phyloP scores from a whole-genome alignment of 1,140 invertebrate species.

The Myzus persicae region DNA sequence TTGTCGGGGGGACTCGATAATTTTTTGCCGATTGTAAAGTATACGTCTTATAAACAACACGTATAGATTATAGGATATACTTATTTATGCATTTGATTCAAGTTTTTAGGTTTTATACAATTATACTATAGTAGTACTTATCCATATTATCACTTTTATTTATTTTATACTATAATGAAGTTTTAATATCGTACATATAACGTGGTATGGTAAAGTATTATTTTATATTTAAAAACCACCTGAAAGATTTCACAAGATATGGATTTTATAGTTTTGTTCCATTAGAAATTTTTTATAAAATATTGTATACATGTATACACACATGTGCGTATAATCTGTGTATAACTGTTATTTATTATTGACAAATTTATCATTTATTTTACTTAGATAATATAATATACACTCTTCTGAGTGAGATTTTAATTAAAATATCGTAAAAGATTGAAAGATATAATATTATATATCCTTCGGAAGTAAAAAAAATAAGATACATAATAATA shows the following conservation, averaged over 20 bases:
- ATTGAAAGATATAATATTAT: background rate
- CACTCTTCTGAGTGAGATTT: background rate
- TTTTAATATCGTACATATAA: conserved; percentile 9
- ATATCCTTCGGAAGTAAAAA: background rate
- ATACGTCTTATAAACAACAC: background rate
- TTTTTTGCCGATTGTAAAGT: background rate
- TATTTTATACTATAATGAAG: conserved; percentile 7
- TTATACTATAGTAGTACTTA: background rate
- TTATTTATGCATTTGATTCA: background rate
- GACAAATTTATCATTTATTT: background rate
- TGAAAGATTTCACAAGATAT: background rate
- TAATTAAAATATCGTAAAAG: conserved; percentile 1
- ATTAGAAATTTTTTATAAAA: background rate
- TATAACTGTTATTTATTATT: background rate
- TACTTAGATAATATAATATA: background rate
- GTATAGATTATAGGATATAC: background rate
- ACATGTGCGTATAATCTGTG: background rate
- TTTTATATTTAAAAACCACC: background rate
- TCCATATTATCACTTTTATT: background rate
- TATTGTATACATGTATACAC: no score
- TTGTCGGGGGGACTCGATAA: background rate
- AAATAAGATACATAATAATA: conserved; percentile 13
- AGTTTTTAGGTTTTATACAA: background rate
- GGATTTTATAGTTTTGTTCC: conserved; percentile 5
- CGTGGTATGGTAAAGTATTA: background rate